Percentiles rank a stretch among this genome's conserved stretches.
phyloP scores from a whole-genome alignment of 1,140 invertebrate species.

The Diplogasteroides magnus region DNA sequence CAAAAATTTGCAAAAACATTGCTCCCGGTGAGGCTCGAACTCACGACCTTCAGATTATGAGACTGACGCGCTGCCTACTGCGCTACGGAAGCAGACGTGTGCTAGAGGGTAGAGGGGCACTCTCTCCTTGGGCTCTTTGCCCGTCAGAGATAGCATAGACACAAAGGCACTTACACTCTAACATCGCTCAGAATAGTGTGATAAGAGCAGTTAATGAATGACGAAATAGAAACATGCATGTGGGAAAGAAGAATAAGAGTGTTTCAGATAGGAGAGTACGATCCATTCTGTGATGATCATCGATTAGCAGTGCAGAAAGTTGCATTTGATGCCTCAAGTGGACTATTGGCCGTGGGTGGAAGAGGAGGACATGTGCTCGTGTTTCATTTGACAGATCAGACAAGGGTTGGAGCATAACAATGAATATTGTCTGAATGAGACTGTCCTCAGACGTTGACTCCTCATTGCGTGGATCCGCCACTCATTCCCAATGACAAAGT shows the following conservation, averaged over 20 bases:
- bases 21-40: conserved; percentile 78
- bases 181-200: neutral
- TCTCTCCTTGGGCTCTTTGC: neutral
- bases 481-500: neutral
- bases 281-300: conserved; percentile 8
- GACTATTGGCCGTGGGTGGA: neutral
- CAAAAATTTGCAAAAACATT: conserved; percentile 3
- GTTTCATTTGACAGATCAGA: neutral
- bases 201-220: neutral
- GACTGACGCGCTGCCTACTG: conserved; percentile 68
- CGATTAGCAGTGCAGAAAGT: conserved; percentile 7
- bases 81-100: conserved; percentile 11
- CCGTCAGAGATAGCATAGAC: neutral
- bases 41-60: conserved; percentile 95
- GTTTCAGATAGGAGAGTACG: conserved; percentile 12
- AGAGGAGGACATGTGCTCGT: conserved; percentile 3
- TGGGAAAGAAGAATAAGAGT: neutral
- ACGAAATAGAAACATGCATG: neutral
- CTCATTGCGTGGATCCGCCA: neutral
- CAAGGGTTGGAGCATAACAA: neutral
- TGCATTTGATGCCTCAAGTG: conserved; percentile 4
- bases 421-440: neutral
- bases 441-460: conserved; percentile 3
- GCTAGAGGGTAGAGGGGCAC: neutral
- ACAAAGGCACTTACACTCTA: neutral